These are phyloP conservation scores for Acronicta leporina DNA, from an alignment of 2,888 invertebrate genomes.

Conservation along the genomic window DNA sequence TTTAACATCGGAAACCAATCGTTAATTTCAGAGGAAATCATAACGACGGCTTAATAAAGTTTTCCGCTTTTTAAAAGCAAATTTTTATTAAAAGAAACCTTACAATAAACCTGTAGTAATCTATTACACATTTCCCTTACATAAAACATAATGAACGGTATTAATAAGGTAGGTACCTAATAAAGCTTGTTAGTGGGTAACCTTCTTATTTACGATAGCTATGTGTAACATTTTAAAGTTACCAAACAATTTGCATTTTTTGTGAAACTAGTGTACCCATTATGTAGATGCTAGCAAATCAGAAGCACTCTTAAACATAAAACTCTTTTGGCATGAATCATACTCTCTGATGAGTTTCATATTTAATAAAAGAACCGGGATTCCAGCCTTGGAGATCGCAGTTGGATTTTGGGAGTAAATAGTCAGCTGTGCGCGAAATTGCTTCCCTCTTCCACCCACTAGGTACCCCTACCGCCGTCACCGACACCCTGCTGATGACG, in stretches of 20 bases:
- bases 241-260: neutral
- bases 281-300: constrained; percentile 18
- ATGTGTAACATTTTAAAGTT: constrained; percentile 7
- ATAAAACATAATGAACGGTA: constrained; percentile 29
- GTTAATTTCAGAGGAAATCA: constrained; percentile 29
- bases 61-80: constrained; percentile 27
- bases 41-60: neutral
- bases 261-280: constrained; percentile 12
- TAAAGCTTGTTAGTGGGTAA: constrained; percentile 13
- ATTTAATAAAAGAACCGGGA: constrained; percentile 54
- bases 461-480: constrained; percentile 63
- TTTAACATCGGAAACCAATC: neutral
- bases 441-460: constrained; percentile 67
- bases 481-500: constrained; percentile 75
- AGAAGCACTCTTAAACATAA: constrained; percentile 37
- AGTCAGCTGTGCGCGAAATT: constrained; percentile 85
- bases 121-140: constrained; percentile 23
- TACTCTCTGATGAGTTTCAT: constrained; percentile 47
- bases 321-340: constrained; percentile 41
- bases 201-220: constrained; percentile 10
- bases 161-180: constrained; percentile 19
- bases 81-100: constrained; percentile 37
- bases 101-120: constrained; percentile 27
- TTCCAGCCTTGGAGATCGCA: constrained; percentile 52
- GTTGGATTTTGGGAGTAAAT: constrained; percentile 71